Evolutionary conservation across 1,140 invertebrate genomes (phyloP), one percentile per base, ranked within the genome.

Genomic region (Harpegnathos saltator): DNA sequence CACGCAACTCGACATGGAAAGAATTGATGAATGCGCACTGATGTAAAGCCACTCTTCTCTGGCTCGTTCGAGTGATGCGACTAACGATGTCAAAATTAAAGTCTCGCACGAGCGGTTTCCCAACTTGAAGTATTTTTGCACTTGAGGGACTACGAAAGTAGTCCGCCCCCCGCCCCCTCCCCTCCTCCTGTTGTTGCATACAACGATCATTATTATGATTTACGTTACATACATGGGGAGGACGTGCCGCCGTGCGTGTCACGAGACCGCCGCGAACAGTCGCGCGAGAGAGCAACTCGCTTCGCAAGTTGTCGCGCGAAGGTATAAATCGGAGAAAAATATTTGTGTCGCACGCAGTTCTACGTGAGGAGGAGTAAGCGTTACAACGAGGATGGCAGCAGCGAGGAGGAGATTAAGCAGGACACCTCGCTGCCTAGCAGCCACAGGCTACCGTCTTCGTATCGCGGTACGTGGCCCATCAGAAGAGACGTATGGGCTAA

Each of bases 381-480:
- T 74, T 94, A 92, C 66, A 90, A 92, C 77, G 92, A 94, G 61
- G 89, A 88, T 72, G 89, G 82, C 11, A 91, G 91, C 26, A 93
- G 92, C 82, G 92, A 94, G 68, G 94, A 95, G 63, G 94, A 95
- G 22, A 92, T 78, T 74, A 91, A 89, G 15, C 85, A 85, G 26
- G 88, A 87, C 52, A 87, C 80, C 62, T 90, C 88, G 9, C 74
- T 94, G 14, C 92, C 93, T 84, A 44, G 62, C 29, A 69, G 62
- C 38, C 85, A 91, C 44, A 86, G 85, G 92, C 87, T 91, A 74
- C 92, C 94, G 15, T 93, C 93, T 29, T 92, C 96, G 1, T 97
- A 97, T 91, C 96, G 96, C 87, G 96, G 96, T 38, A 96, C 96
- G 11, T 97, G 97, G 97, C 96, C 96, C 19, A 95, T 96, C 33